Evolutionary conservation across 2,797 vertebrate species (phyloP), one percentile per base, ranked within the genome.

Genomic region (Paedocypris micromegethes): DNA sequence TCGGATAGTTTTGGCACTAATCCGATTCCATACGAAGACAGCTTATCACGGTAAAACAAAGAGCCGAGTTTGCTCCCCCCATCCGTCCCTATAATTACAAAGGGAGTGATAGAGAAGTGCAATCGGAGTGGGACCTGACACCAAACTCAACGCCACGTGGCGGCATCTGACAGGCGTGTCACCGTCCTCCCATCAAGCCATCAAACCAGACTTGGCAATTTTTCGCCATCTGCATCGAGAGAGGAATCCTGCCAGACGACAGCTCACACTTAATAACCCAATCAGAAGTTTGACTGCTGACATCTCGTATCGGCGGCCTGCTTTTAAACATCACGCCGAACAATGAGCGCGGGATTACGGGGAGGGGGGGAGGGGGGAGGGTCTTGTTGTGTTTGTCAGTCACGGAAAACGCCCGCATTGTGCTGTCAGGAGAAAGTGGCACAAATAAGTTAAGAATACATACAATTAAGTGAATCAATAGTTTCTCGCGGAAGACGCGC

Each of bases 261-360:
- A 70, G 86, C 88, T 86, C 82, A 74, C 85, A 85, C 87, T 88
- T 90, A 90, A 90, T 89, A 90, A 90, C 88, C 86, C 89, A 89
- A 90, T 89, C 88, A 90, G 86, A 88, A 88, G 90, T 88, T 88
- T 88, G 86, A 87, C 87, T 90, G 89, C 87, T 90, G 89, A 90
- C 88, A 88, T 77, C 76, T 75, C 77, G 75, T 75, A 79, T 79
- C 77, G 69, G 75, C 68, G 75, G 79, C 84, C 87, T 77, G 85
- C 88, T 90, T 82, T 89, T 83, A 75, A 84, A 87, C 87, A 77
- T 88, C 88, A 87, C 81, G 85, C 83, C 81, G 86, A 90, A 90
- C 89, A 90, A 90, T 88, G 87, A 86, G 86, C 79, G 79, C 79
- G 79, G 83, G 84, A 78, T 77, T 83, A 71, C 79, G 81, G 67